Percentiles rank a stretch among this genome's conserved stretches.
Evolutionary conservation across 2,113 vertebrate species (phyloP).

Genomic region (Sander lucioperca): DNA sequence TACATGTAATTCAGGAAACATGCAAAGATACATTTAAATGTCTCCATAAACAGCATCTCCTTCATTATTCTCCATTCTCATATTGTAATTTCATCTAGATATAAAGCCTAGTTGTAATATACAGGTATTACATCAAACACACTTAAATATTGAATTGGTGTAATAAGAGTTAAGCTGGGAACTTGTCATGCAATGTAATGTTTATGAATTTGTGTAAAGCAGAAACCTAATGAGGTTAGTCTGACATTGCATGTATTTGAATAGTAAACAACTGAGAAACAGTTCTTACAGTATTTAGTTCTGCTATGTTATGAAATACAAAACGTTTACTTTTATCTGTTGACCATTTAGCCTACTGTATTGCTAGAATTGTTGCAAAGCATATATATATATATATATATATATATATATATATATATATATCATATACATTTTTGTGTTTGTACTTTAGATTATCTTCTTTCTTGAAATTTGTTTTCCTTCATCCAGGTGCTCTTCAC

Average conservation of each 20-base stretch:
- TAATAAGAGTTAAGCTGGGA: background rate
- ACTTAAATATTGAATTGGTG: background rate
- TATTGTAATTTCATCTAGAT: background rate
- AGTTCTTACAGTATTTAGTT: background rate
- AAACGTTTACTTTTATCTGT: background rate
- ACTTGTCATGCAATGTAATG: background rate
- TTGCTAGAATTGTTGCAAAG: background rate
- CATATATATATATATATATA: background rate
- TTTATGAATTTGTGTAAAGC: slow-evolving; percentile 10
- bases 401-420: background rate
- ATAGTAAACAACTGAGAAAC: slow-evolving; percentile 27
- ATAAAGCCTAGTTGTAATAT: background rate
- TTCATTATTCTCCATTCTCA: background rate
- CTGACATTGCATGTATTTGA: slow-evolving; percentile 34
- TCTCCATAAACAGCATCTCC: background rate
- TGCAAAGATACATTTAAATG: background rate
- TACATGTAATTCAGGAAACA: background rate
- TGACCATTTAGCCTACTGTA: background rate
- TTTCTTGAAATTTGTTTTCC: slow-evolving; percentile 18
- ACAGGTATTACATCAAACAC: too few species aligned
- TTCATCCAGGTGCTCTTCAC: slow-evolving; percentile 13
- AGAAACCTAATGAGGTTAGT: slow-evolving; percentile 30
- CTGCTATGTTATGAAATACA: background rate
- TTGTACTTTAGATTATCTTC: background rate
- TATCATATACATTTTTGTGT: background rate